Evolutionary conservation across 2,113 vertebrate species (phyloP).

Genomic region (Brachypodius melanocephalos): DNA sequence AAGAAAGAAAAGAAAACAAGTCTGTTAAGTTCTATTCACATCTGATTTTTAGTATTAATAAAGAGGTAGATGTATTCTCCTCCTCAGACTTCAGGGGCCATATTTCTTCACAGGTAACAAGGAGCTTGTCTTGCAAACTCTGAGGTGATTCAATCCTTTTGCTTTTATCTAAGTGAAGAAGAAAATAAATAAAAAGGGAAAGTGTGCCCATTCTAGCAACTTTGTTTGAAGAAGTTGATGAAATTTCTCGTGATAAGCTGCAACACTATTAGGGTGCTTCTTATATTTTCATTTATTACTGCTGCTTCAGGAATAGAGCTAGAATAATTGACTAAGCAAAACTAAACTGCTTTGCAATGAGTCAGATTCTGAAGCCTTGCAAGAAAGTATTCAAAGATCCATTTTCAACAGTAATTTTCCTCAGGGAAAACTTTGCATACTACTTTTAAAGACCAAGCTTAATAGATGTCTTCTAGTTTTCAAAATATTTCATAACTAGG

Average conservation of each 20-base stretch:
- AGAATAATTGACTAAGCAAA: not conserved
- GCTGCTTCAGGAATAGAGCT: not conserved
- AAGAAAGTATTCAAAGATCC: not conserved
- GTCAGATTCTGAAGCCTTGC: not conserved
- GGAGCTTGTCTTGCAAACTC: not conserved
- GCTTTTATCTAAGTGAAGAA: not conserved
- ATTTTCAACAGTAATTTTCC: not conserved
- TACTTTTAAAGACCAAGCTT: not conserved
- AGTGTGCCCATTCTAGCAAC: not conserved
- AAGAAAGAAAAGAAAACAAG: not conserved
- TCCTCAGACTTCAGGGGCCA: not conserved
- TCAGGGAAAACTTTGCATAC: not conserved
- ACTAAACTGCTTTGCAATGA: not conserved
- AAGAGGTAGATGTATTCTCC: not conserved
- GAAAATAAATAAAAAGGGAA: not conserved
- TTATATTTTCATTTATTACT: not conserved
- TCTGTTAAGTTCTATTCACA: not conserved
- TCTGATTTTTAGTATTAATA: not conserved
- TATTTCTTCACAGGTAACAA: not conserved
- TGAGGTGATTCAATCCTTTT: not conserved
- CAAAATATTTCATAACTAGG: not conserved
- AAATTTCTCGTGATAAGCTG: not conserved
- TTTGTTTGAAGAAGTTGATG: not conserved
- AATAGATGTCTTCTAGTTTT: not conserved
- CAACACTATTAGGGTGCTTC: not conserved